Conservation (phyloP, 2,797 vertebrate species). For the Gallirallus australis region DNA sequence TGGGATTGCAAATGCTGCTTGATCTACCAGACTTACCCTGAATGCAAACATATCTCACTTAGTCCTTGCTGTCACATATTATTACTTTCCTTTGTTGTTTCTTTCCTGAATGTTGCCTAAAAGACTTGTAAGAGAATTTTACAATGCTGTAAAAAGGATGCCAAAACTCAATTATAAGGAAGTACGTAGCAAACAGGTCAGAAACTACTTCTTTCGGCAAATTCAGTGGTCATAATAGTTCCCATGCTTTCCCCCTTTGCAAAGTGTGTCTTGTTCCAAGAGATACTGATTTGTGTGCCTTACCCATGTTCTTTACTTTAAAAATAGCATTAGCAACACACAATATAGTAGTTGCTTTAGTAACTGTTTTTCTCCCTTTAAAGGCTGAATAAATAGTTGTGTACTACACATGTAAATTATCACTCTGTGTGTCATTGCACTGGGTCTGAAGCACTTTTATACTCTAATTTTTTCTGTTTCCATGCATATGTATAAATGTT, state of each 20-base stretch:
- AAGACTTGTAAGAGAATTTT: background rate
- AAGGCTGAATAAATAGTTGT: constrained; percentile 56
- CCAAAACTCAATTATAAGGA: background rate
- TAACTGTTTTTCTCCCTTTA: constrained; percentile 53
- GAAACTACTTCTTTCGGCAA: background rate
- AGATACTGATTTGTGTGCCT: constrained; percentile 18
- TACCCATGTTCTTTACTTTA: constrained; percentile 48
- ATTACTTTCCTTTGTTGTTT: background rate
- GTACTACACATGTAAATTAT: constrained; percentile 42
- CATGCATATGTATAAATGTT: constrained; percentile 11
- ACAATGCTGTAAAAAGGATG: background rate
- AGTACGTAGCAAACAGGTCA: background rate
- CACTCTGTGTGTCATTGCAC: background rate
- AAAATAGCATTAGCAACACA: constrained; percentile 62
- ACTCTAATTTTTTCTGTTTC: background rate
- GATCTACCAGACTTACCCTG: background rate
- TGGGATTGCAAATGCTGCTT: background rate
- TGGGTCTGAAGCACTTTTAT: background rate
- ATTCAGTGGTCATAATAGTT: background rate
- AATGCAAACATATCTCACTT: background rate
- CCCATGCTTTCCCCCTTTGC: background rate
- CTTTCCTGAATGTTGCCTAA: background rate
- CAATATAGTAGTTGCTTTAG: constrained; percentile 65
- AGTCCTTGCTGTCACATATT: background rate
- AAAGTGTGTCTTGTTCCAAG: constrained; percentile 1